Base-by-base conservation (phyloP, 1,140 invertebrate species). In the Heterodera schachtii region DNA sequence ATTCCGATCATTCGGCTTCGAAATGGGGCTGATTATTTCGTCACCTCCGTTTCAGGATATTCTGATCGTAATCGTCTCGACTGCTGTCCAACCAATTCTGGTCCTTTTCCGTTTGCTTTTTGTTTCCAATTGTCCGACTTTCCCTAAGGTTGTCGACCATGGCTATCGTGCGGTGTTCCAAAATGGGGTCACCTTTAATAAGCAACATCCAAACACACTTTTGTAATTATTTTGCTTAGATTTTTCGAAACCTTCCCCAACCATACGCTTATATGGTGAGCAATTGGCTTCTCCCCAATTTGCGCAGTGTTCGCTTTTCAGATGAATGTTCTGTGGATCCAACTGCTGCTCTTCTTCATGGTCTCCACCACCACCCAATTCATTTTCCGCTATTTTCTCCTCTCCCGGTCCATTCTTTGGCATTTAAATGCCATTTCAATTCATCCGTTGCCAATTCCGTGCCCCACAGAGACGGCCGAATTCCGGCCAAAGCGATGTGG, bases 201-300 rank as follows among this genome's bases (percentile, higher is more conserved):
- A 31, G 31, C 31, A 64, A 64, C 5, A 19, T 52, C 16, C 4
- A 64, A 13, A 64, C 13, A 52, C 3, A 31, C 6, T 19, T n/a
- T 64, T 64, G 57, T 64, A 19, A 52, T 11, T 6, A 52, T 5
- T 64, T 64, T 31, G 31, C 31, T 31, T 19, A 64, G 57, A 21
- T 78, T 69, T 78, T 78, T 41, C 77, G 77, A 64, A 78, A 78
- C 70, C 70, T 78, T 46, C 77, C 77, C 2, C 77, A 78, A n/a
- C 77, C 77, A 19, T 78, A 78, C 70, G 77, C 77, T 8, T 78
- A 78, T 46, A 78, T 78, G 77, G 77, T 78, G 70, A 78, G 4
- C 11, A 31, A 5, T 31, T 31, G 31, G 31, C 31, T 31, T 31
- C 31, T 31, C 31, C 31, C 31, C 31, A 31, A 31, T 31, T 31